Evolutionary conservation across 2,113 vertebrate genomes (phyloP).

Genomic region (Malurus alboscapulatus): DNA sequence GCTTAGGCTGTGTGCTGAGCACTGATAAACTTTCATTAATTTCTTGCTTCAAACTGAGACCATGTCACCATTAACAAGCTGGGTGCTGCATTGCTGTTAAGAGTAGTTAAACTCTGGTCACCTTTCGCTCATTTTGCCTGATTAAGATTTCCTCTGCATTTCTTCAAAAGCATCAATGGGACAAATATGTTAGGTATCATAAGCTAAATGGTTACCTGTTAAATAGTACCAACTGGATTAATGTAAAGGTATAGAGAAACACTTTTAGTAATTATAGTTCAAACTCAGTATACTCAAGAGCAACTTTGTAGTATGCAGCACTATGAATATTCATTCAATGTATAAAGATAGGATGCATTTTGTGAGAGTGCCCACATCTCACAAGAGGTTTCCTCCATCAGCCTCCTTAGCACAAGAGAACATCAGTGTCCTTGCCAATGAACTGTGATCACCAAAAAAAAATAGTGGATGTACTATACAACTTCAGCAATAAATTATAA

Average conservation of each 20-base stretch:
- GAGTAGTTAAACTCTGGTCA: neutral
- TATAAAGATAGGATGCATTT: neutral
- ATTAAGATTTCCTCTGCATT: neutral
- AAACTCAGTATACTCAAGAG: neutral
- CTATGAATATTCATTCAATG: neutral
- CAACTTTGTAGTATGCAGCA: neutral
- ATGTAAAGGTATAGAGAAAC: neutral
- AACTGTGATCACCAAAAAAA: neutral
- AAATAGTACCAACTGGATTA: neutral
- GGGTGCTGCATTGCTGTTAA: neutral
- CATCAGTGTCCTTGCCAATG: neutral
- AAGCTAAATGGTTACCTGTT: neutral
- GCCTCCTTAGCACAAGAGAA: neutral
- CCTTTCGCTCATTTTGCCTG: neutral
- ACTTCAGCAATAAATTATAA: neutral
- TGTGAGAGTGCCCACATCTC: neutral
- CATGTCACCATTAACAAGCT: neutral
- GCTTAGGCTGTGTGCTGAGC: neutral
- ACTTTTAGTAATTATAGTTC: neutral
- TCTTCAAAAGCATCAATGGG: neutral
- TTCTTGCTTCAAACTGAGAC: neutral
- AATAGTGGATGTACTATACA: neutral
- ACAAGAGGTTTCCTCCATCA: neutral
- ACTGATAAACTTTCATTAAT: neutral
- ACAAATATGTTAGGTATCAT: neutral